A percentile compares a stretch with the other conserved stretches of the same genome.
Evolutionary conservation across 2,113 vertebrate genomes (phyloP).

Genomic region (Megaptera novaeangliae): DNA sequence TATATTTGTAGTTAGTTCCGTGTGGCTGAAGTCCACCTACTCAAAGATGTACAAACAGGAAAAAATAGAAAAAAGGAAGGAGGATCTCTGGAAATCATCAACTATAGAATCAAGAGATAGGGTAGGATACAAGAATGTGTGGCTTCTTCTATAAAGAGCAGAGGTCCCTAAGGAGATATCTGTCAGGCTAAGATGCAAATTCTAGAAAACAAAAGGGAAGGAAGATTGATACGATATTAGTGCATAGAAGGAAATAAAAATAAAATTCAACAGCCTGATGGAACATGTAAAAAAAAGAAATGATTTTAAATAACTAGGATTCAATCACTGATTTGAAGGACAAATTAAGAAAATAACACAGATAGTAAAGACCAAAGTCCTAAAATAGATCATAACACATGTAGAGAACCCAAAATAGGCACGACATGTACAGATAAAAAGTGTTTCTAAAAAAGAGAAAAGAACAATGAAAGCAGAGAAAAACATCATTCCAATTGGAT

Average conservation of each 20-base stretch:
- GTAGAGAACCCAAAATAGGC: neutral
- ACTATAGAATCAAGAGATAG: neutral
- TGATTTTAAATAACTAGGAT: neutral
- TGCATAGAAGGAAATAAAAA: neutral
- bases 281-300: neutral
- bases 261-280: neutral
- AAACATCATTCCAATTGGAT: constrained; percentile 65
- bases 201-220: neutral
- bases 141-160: neutral
- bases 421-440: neutral
- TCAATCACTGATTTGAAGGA: neutral
- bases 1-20: neutral
- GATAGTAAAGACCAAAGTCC: neutral
- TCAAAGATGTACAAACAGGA: neutral
- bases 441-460: neutral
- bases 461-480: neutral
- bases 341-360: neutral
- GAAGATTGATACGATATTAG: neutral
- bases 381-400: neutral
- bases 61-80: neutral
- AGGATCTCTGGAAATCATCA: neutral
- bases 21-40: neutral
- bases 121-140: neutral
- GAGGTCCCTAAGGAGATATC: neutral
- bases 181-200: neutral